A percentile compares a stretch with the other conserved stretches of the same genome.
Conservation (phyloP, 2,797 vertebrate genomes). For the Peromyscus attwateri region DNA sequence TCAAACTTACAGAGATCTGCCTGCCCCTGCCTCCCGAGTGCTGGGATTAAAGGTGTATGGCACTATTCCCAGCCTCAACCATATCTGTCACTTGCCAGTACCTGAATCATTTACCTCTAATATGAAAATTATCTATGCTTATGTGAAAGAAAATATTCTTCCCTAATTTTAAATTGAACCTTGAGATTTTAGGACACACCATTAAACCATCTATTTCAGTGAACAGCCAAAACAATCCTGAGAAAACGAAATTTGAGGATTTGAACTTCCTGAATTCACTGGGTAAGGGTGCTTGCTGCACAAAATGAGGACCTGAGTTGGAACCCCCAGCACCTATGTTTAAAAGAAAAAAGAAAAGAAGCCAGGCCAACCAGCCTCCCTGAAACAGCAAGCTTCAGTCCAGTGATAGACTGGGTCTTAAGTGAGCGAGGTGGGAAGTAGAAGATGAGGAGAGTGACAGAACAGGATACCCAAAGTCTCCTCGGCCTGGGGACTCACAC, state of each 20-base stretch:
- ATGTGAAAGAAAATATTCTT: constrained; percentile 36
- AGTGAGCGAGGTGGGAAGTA: neutral
- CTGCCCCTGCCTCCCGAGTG: neutral
- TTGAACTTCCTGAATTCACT: constrained; percentile 18
- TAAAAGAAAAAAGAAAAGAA: neutral
- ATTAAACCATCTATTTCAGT: constrained; percentile 6
- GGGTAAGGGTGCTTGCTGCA: neutral
- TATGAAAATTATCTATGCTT: constrained; percentile 49
- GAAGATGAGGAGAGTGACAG: neutral
- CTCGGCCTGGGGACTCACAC: neutral
- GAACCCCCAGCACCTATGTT: neutral
- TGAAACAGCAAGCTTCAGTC: neutral
- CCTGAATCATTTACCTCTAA: neutral
- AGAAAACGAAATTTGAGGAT: constrained; percentile 10
- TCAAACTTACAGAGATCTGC: neutral
- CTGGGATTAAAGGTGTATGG: neutral
- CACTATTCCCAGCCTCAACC: neutral
- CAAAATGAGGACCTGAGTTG: neutral
- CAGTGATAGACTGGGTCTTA: neutral
- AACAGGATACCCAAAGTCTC: neutral
- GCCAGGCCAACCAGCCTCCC: neutral
- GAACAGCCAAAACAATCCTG: constrained; percentile 19
- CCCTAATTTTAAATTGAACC: constrained; percentile 20
- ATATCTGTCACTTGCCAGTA: neutral
- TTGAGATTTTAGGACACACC: neutral